phyloP scores from a whole-genome alignment of 2,888 invertebrate genomes.

The Leistus spinibarbis region DNA sequence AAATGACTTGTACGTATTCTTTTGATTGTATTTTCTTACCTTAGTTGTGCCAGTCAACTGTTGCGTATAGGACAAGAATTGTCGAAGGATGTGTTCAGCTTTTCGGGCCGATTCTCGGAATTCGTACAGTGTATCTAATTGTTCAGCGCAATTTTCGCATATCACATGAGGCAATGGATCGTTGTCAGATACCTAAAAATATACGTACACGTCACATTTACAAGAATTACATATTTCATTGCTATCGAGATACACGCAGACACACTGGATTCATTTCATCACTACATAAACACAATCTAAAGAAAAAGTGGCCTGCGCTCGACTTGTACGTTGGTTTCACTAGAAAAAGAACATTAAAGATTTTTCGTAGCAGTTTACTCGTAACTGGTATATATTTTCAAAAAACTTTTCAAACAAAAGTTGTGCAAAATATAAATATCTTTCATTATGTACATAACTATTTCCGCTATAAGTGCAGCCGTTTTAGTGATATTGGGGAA shows the following conservation, averaged over 20 bases:
- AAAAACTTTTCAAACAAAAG: no score
- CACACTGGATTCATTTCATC: neutral
- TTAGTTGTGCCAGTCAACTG: conserved; percentile 68
- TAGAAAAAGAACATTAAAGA: no score
- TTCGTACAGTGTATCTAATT: conserved; percentile 76
- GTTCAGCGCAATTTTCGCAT: conserved; percentile 77
- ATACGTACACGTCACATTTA: conserved; percentile 23
- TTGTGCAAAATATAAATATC: no score
- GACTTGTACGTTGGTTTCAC: no score
- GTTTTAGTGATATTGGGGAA: no score
- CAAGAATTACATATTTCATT: neutral
- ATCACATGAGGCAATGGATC: conserved; percentile 79
- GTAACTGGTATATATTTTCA: no score
- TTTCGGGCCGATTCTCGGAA: conserved; percentile 79
- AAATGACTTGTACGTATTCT: no score
- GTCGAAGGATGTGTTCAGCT: conserved; percentile 75
- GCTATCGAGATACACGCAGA: neutral
- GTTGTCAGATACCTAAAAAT: conserved; percentile 71
- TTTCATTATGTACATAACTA: no score
- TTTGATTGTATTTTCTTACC: conserved; percentile 56
- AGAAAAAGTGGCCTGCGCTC: no score
- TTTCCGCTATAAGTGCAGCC: no score
- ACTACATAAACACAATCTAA: neutral
- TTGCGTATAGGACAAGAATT: conserved; percentile 76
- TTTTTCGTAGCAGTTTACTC: no score